phyloP scores from a whole-genome alignment of 2,888 invertebrate genomes.

The Bellardia bayeri region DNA sequence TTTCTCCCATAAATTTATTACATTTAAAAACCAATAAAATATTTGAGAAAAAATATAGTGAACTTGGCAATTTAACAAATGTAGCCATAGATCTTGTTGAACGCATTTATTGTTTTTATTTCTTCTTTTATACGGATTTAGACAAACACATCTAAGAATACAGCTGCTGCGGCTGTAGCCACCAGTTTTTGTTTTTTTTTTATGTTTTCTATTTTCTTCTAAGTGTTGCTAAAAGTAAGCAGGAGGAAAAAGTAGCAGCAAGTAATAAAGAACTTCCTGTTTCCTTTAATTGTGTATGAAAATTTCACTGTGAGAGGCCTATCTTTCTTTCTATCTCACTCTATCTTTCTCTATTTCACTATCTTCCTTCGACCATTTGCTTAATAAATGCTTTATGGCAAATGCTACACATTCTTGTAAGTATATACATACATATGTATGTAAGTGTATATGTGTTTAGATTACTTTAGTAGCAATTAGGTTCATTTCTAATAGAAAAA shows the following conservation, averaged over 20 bases:
- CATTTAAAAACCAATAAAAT: conserved; percentile 72
- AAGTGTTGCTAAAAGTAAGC: background rate
- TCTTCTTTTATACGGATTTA: conserved; percentile 7
- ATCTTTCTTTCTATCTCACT: background rate
- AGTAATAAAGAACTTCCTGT: conserved; percentile 60
- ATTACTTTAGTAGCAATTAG: conserved; percentile 62
- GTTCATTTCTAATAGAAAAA: conserved; percentile 65
- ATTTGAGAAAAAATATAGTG: conserved; percentile 68
- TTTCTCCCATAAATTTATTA: conserved; percentile 72
- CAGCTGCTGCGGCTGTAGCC: conserved; percentile 28
- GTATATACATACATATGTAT: background rate
- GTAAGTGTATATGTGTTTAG: conserved; percentile 25
- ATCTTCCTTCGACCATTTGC: conserved; percentile 7
- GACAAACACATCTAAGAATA: conserved; percentile 23
- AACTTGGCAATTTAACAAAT: conserved; percentile 73
- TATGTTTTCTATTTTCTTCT: background rate
- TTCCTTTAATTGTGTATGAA: conserved; percentile 26
- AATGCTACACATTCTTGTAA: conserved; percentile 2
- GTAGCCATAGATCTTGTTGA: conserved; percentile 68
- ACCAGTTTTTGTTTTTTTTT: background rate
- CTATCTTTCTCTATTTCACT: background rate
- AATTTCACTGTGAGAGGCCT: conserved; percentile 45
- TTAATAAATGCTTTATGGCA: conserved; percentile 51
- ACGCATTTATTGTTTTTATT: conserved; percentile 65
- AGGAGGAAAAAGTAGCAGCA: background rate